These are phyloP conservation scores for Chironomus riparius DNA, from an alignment of 2,888 invertebrate species.

Conservation along the genomic window DNA sequence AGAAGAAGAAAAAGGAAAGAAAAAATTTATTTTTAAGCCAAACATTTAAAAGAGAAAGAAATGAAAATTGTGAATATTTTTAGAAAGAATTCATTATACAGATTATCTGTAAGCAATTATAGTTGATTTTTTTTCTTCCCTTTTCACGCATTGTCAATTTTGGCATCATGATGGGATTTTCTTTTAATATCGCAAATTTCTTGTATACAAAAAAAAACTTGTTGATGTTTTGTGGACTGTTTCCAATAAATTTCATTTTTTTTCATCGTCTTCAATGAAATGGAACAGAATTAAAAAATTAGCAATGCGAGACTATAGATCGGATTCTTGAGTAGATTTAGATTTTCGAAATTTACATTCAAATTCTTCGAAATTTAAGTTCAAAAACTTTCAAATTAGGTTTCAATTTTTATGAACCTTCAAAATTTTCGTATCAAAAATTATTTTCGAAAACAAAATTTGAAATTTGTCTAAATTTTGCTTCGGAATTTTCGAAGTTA, in stretches of 20 bases:
- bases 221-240: not conserved
- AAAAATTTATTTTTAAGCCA: not conserved
- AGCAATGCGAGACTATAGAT: too few species aligned
- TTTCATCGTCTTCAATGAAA: too few species aligned
- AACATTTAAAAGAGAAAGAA: not conserved
- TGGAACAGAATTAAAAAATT: too few species aligned
- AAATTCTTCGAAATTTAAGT: too few species aligned
- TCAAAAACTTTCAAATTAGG: too few species aligned
- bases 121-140: not conserved
- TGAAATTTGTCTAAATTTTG: too few species aligned
- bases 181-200: not conserved
- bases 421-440: too few species aligned
- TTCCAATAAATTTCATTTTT: not conserved
- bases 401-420: too few species aligned
- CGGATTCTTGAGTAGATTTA: too few species aligned
- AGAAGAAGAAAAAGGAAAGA: not conserved
- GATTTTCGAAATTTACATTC: too few species aligned
- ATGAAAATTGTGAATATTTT: not conserved
- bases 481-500: too few species aligned
- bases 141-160: not conserved
- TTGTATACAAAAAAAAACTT: not conserved
- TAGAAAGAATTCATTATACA: not conserved
- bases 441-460: too few species aligned
- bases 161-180: not conserved
- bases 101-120: not conserved